Conservation (phyloP, 2,113 vertebrate genomes). For the Amazona vittata region DNA sequence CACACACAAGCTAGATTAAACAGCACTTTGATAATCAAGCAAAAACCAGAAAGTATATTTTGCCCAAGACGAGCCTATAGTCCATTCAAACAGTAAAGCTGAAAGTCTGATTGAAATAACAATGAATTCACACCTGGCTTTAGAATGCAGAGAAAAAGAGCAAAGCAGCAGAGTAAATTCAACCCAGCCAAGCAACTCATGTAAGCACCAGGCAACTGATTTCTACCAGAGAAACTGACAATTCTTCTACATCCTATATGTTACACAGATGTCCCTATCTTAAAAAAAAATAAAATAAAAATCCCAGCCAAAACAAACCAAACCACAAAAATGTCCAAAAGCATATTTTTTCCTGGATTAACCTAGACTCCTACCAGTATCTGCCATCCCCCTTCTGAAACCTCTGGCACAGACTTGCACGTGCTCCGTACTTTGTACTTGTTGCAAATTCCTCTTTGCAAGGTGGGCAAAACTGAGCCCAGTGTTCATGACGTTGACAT, state of each 20-base stretch:
- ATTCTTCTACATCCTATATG: not conserved
- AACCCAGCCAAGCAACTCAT: rapidly evolving
- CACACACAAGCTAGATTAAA: not conserved
- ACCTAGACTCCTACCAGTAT: not conserved
- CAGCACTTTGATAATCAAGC: not conserved
- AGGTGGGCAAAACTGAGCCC: not conserved
- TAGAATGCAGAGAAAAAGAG: not conserved
- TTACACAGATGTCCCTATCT: not conserved
- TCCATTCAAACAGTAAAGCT: not conserved
- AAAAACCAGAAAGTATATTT: not conserved
- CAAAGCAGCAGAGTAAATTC: not conserved
- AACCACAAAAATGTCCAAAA: not conserved
- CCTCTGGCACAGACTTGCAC: not conserved
- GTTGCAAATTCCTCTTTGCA: not conserved
- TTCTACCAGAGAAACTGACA: not conserved
- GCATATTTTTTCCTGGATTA: not conserved
- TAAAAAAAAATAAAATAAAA: not conserved
- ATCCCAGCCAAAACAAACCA: not conserved
- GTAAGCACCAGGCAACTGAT: not conserved
- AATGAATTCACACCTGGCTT: not conserved
- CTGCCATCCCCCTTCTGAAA: not conserved
- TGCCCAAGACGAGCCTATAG: not conserved
- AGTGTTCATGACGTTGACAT: rapidly evolving
- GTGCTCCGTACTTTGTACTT: not conserved
- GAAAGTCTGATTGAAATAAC: not conserved